Base-by-base conservation (phyloP, 30 jellyfish, hydroid and myxozoan genomes). In the Pseudorhiza aurosa region DNA sequence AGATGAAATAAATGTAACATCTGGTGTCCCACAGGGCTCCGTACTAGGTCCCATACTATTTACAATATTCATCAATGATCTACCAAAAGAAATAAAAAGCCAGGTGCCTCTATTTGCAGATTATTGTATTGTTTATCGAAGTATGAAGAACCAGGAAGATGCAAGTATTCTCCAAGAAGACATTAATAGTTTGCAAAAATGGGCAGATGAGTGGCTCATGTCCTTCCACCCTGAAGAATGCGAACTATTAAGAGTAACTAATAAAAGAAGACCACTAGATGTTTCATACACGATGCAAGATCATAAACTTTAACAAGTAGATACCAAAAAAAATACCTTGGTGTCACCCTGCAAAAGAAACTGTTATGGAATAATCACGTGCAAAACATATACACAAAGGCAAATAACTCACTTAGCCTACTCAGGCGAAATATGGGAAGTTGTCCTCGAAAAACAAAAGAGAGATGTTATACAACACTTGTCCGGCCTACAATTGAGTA, bases 11-110 rank as follows among this genome's bases (percentile, higher is more conserved):
- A 30, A 53, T 15, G 39, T 73, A 27, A 31, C 87, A 3, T 51
- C 83, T 2, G 69, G 83, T 9, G 83, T 69, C 33, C 83, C 83
- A 25, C 69, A 69, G 25, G 83, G 83, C 83, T 69, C 83, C 28
- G 69, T 69, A 40, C 33, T 44, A 22, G 83, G 83, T 5, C 83
- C 83, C 3, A 22, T 69, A 25, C 50, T 46, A 25, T 69, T 69
- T 30, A 17, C 83, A 30, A 31, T 44, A 42, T 69, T 40, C 39
- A 69, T 69, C 65, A 69, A 40, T 69, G 70, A 69, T 31, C 50
- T 69, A 15, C 49, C 69, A 25, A 15, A 12, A 72, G 50, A 25
- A 4, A 30, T 69, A 24, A 26, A 68, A 68, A 11, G 43, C 9
- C 19, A 68, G 15, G 81, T 68, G 26, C 81, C 58, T 43, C 37